Evolutionary conservation across 2,797 vertebrate species (phyloP).

Genomic region (Cynodonichthys magdalenae): DNA sequence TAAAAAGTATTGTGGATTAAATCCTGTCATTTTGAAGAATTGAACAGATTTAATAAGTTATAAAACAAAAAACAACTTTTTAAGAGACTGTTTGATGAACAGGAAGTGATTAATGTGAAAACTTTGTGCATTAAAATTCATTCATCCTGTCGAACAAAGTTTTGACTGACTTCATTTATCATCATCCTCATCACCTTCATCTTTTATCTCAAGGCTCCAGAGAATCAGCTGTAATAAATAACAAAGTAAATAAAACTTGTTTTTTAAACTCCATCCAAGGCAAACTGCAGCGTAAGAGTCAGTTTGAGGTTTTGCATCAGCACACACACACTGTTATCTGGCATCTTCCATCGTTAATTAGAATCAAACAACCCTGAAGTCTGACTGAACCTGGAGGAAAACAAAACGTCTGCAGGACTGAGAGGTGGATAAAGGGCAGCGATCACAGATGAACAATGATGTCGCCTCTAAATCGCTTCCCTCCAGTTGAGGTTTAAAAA

Average conservation of each 20-base stretch:
- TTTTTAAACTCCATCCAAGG: neutral
- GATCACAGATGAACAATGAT: constrained; percentile 3
- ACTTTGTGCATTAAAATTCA: neutral
- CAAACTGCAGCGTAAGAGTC: constrained; percentile 11
- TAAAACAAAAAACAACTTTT: no score
- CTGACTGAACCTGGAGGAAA: constrained; percentile 8
- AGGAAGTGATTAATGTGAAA: neutral
- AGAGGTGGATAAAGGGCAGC: neutral
- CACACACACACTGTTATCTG: constrained; percentile 27
- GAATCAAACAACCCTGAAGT: neutral
- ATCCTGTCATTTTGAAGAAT: no score
- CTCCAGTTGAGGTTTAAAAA: neutral
- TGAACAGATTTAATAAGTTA: no score
- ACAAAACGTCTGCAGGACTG: neutral
- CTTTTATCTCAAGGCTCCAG: neutral
- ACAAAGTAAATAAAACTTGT: no score
- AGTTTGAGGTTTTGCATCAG: constrained; percentile 3
- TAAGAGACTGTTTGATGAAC: neutral
- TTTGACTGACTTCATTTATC: neutral
- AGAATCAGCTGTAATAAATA: neutral
- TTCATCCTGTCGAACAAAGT: neutral
- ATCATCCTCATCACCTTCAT: neutral
- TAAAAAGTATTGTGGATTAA: no score
- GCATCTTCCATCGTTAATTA: constrained; percentile 10
- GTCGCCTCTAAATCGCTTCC: neutral